A percentile compares a stretch with the other conserved stretches of the same genome.
These are phyloP conservation scores for Oreochromis aureus DNA, from an alignment of 2,113 vertebrate species.

Conservation along the genomic window DNA sequence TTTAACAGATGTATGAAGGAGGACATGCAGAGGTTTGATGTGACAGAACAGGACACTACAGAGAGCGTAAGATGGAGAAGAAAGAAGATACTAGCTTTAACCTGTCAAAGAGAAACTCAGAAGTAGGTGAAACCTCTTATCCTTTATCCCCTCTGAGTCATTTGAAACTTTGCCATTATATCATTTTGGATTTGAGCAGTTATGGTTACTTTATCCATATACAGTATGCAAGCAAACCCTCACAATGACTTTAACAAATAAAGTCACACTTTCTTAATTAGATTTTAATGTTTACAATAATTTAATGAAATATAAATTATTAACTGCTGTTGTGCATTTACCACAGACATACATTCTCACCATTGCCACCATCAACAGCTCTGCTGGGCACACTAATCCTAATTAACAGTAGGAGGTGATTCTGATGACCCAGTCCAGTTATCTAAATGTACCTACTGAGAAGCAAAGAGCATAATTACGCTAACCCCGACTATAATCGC, in stretches of 20 bases:
- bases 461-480: neutral
- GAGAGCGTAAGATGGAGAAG: neutral
- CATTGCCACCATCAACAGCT: neutral
- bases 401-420: conserved; percentile 13
- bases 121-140: neutral
- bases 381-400: conserved; percentile 4
- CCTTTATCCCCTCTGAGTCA: neutral
- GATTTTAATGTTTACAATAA: neutral
- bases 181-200: neutral
- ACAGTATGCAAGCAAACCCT: neutral
- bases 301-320: neutral
- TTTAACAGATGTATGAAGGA: neutral
- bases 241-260: neutral
- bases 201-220: neutral
- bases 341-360: neutral
- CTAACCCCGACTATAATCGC: neutral
- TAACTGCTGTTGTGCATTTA: neutral
- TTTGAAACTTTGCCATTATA: neutral
- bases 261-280: neutral
- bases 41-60: neutral
- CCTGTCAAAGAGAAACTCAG: neutral
- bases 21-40: neutral
- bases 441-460: conserved; percentile 14
- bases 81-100: neutral
- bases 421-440: conserved; percentile 3